Evolutionary conservation across 23 tunicate species (phyloP).

Genomic region (Ascidia mentula): DNA sequence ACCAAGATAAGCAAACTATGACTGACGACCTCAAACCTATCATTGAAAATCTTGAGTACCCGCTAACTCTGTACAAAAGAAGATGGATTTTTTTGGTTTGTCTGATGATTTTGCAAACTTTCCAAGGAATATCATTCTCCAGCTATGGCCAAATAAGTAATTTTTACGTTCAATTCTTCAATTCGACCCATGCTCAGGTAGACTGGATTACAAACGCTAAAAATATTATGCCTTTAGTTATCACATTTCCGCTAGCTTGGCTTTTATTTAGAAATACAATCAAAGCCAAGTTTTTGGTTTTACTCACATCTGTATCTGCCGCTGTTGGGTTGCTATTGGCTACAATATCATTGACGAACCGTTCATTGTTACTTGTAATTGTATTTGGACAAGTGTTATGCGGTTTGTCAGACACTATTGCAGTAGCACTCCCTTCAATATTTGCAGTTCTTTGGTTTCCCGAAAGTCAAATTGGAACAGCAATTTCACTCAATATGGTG

Average conservation of each 20-base stretch:
- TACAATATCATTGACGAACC: not conserved
- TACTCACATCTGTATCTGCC: not conserved
- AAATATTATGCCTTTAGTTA: not conserved
- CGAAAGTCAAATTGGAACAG: not conserved
- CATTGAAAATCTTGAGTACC: not conserved
- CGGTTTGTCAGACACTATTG: not conserved
- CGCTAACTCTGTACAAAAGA: not conserved
- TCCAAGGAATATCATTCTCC: not conserved
- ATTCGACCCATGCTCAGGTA: not conserved
- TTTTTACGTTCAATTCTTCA: conserved; percentile 1
- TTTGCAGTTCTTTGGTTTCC: not conserved
- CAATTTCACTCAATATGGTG: not conserved
- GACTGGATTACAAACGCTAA: not conserved
- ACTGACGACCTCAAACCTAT: too few relatives aligned
- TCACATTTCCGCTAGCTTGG: not conserved
- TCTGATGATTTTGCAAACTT: not conserved
- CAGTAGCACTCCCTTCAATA: not conserved
- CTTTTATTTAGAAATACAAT: not conserved
- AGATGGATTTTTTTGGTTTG: not conserved
- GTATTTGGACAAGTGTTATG: not conserved
- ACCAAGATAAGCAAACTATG: too few relatives aligned
- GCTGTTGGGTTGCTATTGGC: not conserved
- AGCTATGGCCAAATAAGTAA: not conserved
- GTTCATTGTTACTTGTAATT: not conserved
- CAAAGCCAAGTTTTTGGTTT: not conserved